Evolutionary conservation across 2,888 invertebrate genomes (phyloP), one percentile per base, ranked within the genome.

Genomic region (Ornithoptera alexandrae): DNA sequence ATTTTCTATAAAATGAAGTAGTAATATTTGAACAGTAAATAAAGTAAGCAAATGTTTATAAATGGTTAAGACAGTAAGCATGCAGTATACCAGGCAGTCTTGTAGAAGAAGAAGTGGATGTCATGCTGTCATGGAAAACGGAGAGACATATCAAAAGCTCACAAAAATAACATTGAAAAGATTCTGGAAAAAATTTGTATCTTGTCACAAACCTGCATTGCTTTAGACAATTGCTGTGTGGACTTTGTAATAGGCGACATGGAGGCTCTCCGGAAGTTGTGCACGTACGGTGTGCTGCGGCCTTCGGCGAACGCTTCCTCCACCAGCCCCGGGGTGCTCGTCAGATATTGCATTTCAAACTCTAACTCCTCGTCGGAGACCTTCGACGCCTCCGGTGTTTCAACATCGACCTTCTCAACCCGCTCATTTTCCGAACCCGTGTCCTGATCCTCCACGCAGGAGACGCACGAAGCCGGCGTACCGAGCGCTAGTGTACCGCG

Each of bases 201-300:
- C 10, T 10, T 39, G 39, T 74, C 63, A 87, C 92, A 89, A 94
- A 97, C 97, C 96, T 97, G 97, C 97, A 97, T 97, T 46, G 97
- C 96, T 84, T 96, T 96, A 1, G 96, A 95, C 95, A 97, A 95
- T 84, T 96, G 95, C 84, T 97, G 96, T 30, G 97, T 96, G 0
- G 97, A 97, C 77, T 97, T 96, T 0, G 97, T 97, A 68, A 97
- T 97, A 1, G 97, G 97, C 18, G 97, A 97, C 96, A 97, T 97
- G 57, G 97, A 97, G 58, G 95, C 95, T 76, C 96, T 93, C 72
- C 94, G 93, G 70, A 94, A 90, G 74, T 88, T 89, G 5, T 85
- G 82, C 7, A 87, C 81, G 62, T 91, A 93, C 0, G 93, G 93
- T 1, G 93, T 92, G 2, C 79, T 72, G 66, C 87, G 88, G 7